Conservation (phyloP, 2,888 invertebrate species). For the Monoplex corrugatus region DNA sequence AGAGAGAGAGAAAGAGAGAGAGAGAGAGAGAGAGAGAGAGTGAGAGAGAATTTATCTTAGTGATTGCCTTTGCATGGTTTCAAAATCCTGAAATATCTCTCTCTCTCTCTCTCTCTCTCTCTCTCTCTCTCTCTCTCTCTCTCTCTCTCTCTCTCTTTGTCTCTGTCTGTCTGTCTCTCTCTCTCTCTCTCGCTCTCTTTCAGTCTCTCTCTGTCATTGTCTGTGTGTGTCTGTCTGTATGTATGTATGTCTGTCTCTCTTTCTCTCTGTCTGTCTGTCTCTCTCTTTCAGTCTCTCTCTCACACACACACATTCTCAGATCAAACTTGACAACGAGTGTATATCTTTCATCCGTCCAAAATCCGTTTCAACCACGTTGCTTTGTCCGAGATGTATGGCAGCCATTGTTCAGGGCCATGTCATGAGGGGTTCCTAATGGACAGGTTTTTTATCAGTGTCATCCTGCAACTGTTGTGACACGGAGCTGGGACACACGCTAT, state of each 20-base stretch:
- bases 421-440: neutral
- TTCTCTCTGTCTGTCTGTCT: neutral
- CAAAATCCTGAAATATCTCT: no score
- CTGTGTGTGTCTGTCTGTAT: neutral
- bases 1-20: no score
- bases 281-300: neutral
- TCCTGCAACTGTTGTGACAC: neutral
- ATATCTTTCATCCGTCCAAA: no score
- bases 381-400: neutral
- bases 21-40: no score
- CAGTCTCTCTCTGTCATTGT: neutral
- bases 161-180: neutral
- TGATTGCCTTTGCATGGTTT: no score
- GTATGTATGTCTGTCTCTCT: neutral
- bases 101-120: neutral
- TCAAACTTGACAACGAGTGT: no score
- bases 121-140: neutral
- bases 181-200: neutral
- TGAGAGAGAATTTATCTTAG: no score
- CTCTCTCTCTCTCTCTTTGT: neutral
- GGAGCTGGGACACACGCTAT: neutral
- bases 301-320: neutral
- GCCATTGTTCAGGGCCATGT: neutral
- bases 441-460: neutral
- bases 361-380: neutral